A percentile compares a stretch with the other conserved stretches of the same genome.
Evolutionary conservation across 2,888 invertebrate genomes (phyloP).

Genomic region (Itoplectis maculator): DNA sequence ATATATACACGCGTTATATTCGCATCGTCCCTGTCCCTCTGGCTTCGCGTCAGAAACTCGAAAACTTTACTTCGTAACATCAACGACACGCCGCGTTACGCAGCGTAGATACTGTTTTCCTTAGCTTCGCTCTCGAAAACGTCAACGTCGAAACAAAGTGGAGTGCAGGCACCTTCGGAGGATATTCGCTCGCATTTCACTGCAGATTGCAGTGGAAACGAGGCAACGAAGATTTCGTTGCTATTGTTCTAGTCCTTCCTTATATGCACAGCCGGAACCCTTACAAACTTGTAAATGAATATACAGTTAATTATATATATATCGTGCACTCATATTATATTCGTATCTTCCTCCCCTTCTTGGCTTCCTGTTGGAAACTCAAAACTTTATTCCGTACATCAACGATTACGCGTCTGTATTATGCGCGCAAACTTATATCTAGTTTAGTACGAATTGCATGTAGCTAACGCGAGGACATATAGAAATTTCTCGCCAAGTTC

Average conservation of each 20-base stretch:
- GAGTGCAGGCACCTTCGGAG: neutral
- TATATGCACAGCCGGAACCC: neutral
- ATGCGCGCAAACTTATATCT: neutral
- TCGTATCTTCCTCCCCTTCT: too few relatives aligned
- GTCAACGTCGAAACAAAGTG: neutral
- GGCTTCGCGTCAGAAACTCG: neutral
- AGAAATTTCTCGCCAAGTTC: neutral
- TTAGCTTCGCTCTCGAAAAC: slow-evolving; percentile 2
- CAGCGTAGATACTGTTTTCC: too few relatives aligned
- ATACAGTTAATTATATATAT: too few relatives aligned
- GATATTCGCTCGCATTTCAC: slow-evolving; percentile 7
- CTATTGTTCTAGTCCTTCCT: slow-evolving; percentile 7
- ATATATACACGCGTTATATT: neutral
- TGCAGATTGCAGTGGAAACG: too few relatives aligned
- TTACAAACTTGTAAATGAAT: too few relatives aligned
- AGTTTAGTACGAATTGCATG: neutral
- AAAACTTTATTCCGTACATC: slow-evolving; percentile 3
- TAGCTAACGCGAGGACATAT: neutral
- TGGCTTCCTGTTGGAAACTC: neutral
- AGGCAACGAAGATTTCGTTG: too few relatives aligned
- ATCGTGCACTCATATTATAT: too few relatives aligned
- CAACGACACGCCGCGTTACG: too few relatives aligned
- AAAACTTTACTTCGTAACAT: too few relatives aligned
- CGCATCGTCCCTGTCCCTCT: neutral
- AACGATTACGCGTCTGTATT: neutral